Conservation (phyloP, 2,888 invertebrate genomes). For the Nomada fucata region DNA sequence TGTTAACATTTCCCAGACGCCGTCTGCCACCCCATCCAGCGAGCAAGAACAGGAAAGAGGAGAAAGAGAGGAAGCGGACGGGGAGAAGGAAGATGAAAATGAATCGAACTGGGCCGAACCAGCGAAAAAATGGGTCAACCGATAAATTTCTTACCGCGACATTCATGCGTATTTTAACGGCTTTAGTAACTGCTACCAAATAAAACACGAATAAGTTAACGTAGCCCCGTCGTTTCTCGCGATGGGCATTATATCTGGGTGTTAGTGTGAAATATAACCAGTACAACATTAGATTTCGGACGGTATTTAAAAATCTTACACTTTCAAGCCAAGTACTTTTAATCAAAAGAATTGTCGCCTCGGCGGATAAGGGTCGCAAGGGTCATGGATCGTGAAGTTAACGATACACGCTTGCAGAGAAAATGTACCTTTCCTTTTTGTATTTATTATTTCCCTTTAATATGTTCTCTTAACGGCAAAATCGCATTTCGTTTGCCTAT, state of each 20-base stretch:
- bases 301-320: conserved; percentile 49
- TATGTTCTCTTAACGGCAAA: not conserved
- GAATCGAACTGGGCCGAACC: conserved; percentile 88
- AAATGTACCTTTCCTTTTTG: conserved; percentile 1
- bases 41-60: conserved; percentile 78
- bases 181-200: conserved; percentile 81
- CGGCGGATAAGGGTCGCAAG: conserved; percentile 18
- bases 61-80: conserved; percentile 85
- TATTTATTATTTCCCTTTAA: conserved; percentile 22
- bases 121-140: conserved; percentile 88
- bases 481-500: not conserved
- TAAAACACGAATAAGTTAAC: conserved; percentile 48
- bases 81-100: conserved; percentile 82
- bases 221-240: conserved; percentile 38
- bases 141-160: conserved; percentile 84
- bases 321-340: conserved; percentile 39
- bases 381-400: conserved; percentile 4
- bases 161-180: conserved; percentile 38
- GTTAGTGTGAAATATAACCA: conserved; percentile 62
- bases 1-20: conserved; percentile 79
- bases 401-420: conserved; percentile 9
- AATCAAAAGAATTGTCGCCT: conserved; percentile 36
- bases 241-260: conserved; percentile 54
- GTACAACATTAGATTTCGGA: conserved; percentile 50
- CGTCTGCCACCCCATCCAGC: conserved; percentile 76